These are phyloP conservation scores for Panzeria rudis DNA, from an alignment of 2,888 invertebrate species.

Conservation along the genomic window DNA sequence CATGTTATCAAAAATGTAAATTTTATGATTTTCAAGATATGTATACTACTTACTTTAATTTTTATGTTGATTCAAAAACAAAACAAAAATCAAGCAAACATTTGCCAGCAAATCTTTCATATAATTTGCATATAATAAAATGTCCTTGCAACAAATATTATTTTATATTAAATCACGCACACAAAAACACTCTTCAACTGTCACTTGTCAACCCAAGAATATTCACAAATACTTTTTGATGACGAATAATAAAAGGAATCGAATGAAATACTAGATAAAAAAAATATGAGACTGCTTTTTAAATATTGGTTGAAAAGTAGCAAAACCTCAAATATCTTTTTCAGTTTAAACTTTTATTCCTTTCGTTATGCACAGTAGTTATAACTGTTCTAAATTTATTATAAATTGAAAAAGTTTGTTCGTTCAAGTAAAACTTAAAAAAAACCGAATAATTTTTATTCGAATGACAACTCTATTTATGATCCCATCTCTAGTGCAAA, in stretches of 20 bases:
- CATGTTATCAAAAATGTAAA: slow-evolving; percentile 23
- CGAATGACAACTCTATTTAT: no score
- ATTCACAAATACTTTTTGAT: slow-evolving; percentile 33
- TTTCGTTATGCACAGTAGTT: neutral
- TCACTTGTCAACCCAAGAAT: slow-evolving; percentile 20
- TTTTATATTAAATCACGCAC: slow-evolving; percentile 58
- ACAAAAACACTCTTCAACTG: slow-evolving; percentile 16
- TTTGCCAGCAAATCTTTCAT: slow-evolving; percentile 45
- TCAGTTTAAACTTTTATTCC: neutral
- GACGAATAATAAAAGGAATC: slow-evolving; percentile 40
- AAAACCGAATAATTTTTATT: no score
- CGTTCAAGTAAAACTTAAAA: no score
- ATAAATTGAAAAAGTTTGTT: no score
- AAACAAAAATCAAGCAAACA: slow-evolving; percentile 5
- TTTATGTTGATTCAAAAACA: slow-evolving; percentile 1
- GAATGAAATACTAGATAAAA: slow-evolving; percentile 19
- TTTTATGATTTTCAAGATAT: slow-evolving; percentile 24
- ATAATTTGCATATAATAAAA: slow-evolving; percentile 58
- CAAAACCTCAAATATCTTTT: slow-evolving; percentile 1
- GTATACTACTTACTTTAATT: slow-evolving; percentile 22
- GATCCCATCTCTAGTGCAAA: no score
- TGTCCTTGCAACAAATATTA: slow-evolving; percentile 61
- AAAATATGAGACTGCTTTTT: slow-evolving; percentile 37
- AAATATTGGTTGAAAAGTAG: slow-evolving; percentile 8
- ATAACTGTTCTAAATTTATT: no score